phyloP scores from a whole-genome alignment of 2,797 vertebrate species.

The Eospalax fontanierii region DNA sequence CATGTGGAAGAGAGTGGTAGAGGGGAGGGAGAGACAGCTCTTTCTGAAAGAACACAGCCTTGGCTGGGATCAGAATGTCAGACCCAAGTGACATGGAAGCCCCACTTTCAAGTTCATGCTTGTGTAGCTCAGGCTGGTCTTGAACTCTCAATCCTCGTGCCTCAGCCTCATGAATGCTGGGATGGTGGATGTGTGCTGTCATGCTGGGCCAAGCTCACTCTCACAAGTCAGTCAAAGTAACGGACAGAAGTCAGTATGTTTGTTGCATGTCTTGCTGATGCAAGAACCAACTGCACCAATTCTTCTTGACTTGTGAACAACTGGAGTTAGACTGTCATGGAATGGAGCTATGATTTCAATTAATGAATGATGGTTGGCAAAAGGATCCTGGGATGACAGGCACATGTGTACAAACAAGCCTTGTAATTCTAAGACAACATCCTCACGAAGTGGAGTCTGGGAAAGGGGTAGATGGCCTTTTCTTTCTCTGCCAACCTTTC shows the following conservation, averaged over 20 bases:
- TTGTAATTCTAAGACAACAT: not conserved
- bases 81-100: not conserved
- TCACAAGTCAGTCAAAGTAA: not conserved
- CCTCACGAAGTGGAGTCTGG: not conserved
- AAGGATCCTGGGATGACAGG: not conserved
- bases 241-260: not conserved
- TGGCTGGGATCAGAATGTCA: not conserved
- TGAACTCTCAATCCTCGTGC: not conserved
- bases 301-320: not conserved
- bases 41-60: not conserved
- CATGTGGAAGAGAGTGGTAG: not conserved
- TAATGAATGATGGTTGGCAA: not conserved
- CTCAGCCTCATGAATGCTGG: not conserved
- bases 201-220: not conserved
- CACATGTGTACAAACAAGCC: not conserved
- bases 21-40: constrained; percentile 34
- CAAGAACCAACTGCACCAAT: constrained; percentile 49
- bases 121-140: not conserved
- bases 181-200: not conserved
- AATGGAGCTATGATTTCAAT: constrained; percentile 43
- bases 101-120: not conserved
- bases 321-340: not conserved
- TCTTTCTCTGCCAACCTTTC: not conserved
- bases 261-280: not conserved
- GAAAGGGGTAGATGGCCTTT: not conserved